Conservation (phyloP, 2,888 invertebrate genomes). For the Euplexia lucipara region DNA sequence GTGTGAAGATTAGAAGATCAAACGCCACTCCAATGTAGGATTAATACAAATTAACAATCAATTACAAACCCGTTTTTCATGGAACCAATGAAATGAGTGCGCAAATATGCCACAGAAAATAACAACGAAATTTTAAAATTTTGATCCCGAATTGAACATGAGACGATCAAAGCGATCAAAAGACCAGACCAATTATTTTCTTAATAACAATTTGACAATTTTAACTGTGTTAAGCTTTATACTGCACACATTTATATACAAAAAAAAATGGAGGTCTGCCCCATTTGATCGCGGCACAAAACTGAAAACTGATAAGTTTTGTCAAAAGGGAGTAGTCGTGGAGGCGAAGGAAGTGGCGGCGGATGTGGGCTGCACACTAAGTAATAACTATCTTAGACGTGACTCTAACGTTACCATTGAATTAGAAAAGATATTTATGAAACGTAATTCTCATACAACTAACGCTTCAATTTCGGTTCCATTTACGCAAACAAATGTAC, state of each 20-base stretch:
- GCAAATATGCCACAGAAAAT: slow-evolving; percentile 74
- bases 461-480: too few relatives aligned
- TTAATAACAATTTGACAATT: not conserved
- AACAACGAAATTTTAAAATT: slow-evolving; percentile 64
- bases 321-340: slow-evolving; percentile 45
- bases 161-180: slow-evolving; percentile 65
- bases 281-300: slow-evolving; percentile 66
- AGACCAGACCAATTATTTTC: slow-evolving; percentile 61
- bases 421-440: too few relatives aligned
- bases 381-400: slow-evolving; percentile 66
- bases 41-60: slow-evolving; percentile 64
- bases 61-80: slow-evolving; percentile 70
- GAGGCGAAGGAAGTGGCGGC: slow-evolving; percentile 59
- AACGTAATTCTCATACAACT: too few relatives aligned
- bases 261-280: slow-evolving; percentile 54
- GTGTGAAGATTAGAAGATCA: slow-evolving; percentile 68
- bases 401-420: slow-evolving; percentile 58
- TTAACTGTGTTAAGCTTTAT: slow-evolving; percentile 4
- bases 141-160: slow-evolving; percentile 48
- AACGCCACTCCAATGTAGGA: slow-evolving; percentile 71
- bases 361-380: slow-evolving; percentile 61
- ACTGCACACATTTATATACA: slow-evolving; percentile 19
- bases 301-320: slow-evolving; percentile 58
- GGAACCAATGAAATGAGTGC: slow-evolving; percentile 73
- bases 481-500: too few relatives aligned